A percentile compares a stretch with the other conserved stretches of the same genome.
Evolutionary conservation across 2,888 invertebrate genomes (phyloP).

Genomic region (Diarsia brunnea): DNA sequence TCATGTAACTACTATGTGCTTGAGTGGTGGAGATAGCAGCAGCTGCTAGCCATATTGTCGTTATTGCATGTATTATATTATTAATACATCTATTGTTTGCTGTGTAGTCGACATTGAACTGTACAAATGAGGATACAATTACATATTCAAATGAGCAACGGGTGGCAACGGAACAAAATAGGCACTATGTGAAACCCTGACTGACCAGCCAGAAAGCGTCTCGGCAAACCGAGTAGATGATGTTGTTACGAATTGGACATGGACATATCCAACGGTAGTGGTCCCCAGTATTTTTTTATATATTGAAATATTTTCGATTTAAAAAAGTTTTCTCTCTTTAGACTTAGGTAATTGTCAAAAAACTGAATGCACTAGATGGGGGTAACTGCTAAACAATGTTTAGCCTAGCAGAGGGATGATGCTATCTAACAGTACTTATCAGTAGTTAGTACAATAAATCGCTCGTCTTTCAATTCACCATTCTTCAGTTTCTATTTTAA

Average conservation of each 20-base stretch:
- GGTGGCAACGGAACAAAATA: not conserved
- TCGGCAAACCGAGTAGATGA: not conserved
- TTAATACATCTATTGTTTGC: constrained; percentile 15
- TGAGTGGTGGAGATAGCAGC: constrained; percentile 48
- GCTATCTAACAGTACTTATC: not conserved
- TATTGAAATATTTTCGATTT: too few species aligned
- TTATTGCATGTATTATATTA: constrained; percentile 23
- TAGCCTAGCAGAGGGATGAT: not conserved
- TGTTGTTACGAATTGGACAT: not conserved
- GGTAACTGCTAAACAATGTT: too few species aligned
- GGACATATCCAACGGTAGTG: too few species aligned
- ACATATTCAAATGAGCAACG: not conserved
- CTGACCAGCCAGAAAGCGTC: not conserved
- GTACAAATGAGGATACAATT: constrained; percentile 8
- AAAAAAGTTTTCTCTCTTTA: too few species aligned
- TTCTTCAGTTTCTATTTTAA: constrained; percentile 15
- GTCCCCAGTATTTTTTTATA: too few species aligned
- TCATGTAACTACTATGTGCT: constrained; percentile 38
- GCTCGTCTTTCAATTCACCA: constrained; percentile 4
- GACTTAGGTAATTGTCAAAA: too few species aligned
- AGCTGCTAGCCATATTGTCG: constrained; percentile 56
- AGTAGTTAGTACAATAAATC: not conserved
- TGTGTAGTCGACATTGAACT: not conserved
- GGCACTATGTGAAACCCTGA: not conserved
- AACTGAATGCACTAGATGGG: too few species aligned